These are phyloP conservation scores for Heptranchias perlo DNA, from an alignment of 2,113 vertebrate species.

Conservation along the genomic window DNA sequence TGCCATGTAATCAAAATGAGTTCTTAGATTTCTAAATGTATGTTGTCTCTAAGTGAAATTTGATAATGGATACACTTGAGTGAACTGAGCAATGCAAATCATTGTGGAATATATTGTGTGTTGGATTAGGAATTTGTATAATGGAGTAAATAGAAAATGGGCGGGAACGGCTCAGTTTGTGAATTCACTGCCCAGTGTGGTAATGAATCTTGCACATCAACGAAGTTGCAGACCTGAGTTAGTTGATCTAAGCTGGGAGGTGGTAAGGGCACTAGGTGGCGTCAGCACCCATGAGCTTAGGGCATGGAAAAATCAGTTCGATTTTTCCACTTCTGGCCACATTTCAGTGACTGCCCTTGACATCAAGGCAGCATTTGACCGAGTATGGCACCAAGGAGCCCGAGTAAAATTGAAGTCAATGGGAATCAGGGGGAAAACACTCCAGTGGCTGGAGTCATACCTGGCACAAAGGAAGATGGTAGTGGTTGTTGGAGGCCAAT, in stretches of 20 bases:
- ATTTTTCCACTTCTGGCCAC: background rate
- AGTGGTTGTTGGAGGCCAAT: too few relatives aligned
- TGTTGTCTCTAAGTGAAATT: background rate
- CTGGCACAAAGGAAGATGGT: too few relatives aligned
- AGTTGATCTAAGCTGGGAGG: background rate
- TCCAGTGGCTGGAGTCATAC: too few relatives aligned
- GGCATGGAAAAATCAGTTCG: background rate
- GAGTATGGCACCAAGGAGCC: too few relatives aligned
- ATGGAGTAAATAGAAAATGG: background rate
- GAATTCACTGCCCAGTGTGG: background rate
- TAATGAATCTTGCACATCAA: background rate
- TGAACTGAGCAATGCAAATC: background rate
- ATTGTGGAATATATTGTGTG: background rate
- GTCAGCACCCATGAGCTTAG: background rate
- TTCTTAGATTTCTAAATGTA: background rate
- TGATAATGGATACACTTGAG: background rate
- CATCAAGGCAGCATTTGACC: too few relatives aligned
- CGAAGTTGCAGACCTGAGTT: background rate
- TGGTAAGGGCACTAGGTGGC: background rate
- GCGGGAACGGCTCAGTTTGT: background rate
- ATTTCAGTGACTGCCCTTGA: background rate
- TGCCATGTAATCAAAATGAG: background rate
- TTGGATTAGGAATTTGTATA: background rate
- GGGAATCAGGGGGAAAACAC: too few relatives aligned
- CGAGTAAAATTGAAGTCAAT: too few relatives aligned